phyloP scores from a whole-genome alignment of 2,888 invertebrate genomes.

The Drosophila affinis region DNA sequence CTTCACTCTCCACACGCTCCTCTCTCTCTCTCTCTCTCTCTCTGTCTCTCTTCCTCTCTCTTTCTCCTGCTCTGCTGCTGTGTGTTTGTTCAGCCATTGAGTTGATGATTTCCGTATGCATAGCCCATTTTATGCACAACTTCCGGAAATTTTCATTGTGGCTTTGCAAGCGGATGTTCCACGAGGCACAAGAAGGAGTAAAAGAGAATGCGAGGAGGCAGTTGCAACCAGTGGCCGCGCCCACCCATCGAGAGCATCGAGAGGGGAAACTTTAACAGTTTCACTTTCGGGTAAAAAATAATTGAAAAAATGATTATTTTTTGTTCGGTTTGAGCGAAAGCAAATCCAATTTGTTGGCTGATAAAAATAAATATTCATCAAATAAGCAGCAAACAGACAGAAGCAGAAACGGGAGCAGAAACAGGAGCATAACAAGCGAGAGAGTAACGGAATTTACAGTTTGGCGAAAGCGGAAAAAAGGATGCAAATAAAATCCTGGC shows the following conservation, averaged over 20 bases:
- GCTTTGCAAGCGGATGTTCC: slow-evolving; percentile 69
- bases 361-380: slow-evolving; percentile 48
- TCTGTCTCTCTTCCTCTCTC: slow-evolving; percentile 8
- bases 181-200: slow-evolving; percentile 4
- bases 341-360: slow-evolving; percentile 42
- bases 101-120: slow-evolving; percentile 83
- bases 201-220: background rate
- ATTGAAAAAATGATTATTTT: background rate
- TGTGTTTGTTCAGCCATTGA: slow-evolving; percentile 77
- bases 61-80: slow-evolving; percentile 10
- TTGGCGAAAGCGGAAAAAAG: background rate
- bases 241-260: background rate
- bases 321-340: slow-evolving; percentile 18
- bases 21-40: slow-evolving; percentile 5
- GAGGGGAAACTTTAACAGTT: background rate
- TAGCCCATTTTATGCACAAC: slow-evolving; percentile 82
- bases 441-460: slow-evolving; percentile 17
- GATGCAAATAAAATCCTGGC: slow-evolving; percentile 21
- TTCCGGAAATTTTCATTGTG: slow-evolving; percentile 81
- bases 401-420: slow-evolving; percentile 22
- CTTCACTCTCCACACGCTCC: slow-evolving; percentile 31
- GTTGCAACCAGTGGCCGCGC: background rate
- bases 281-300: background rate
- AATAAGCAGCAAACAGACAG: slow-evolving; percentile 42
- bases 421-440: too few relatives aligned